A percentile compares a stretch with the other conserved stretches of the same genome.
Conservation (phyloP, 2,797 vertebrate species). For the Danio jaintianensis region DNA sequence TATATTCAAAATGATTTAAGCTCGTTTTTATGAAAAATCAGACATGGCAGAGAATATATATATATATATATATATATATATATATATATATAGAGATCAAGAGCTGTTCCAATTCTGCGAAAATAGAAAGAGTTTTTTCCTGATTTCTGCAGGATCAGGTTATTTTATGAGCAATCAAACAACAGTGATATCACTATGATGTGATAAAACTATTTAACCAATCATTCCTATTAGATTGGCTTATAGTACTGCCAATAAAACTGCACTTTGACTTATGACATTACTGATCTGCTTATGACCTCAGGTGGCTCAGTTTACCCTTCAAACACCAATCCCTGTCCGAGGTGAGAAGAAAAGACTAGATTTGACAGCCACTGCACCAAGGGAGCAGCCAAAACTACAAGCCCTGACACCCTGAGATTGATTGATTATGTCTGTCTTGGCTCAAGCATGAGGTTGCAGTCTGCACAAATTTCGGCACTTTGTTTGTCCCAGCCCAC, state of each 20-base stretch:
- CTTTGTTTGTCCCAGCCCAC: slow-evolving; percentile 33
- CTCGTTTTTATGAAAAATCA: too few species aligned
- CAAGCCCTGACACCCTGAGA: slow-evolving; percentile 57
- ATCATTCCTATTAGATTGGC: neutral
- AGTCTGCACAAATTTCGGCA: slow-evolving; percentile 44
- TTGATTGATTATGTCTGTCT: slow-evolving; percentile 64
- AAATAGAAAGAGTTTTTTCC: neutral
- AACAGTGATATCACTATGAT: neutral
- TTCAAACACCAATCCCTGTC: slow-evolving; percentile 33
- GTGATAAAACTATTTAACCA: neutral
- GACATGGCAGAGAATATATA: too few species aligned
- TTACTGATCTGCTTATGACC: slow-evolving; percentile 33
- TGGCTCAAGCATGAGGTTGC: slow-evolving; percentile 47
- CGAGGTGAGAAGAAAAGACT: slow-evolving; percentile 44
- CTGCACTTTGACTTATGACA: slow-evolving; percentile 3
- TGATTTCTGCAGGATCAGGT: neutral
- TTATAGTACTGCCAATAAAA: slow-evolving; percentile 1
- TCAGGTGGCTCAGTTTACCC: slow-evolving; percentile 34
- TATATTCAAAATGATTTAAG: too few species aligned
- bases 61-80: too few species aligned
- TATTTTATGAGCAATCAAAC: slow-evolving; percentile 13
- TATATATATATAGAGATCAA: neutral
- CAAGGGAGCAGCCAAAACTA: slow-evolving; percentile 57
- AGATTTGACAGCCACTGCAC: slow-evolving; percentile 57
- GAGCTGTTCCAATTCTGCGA: neutral